Evolutionary conservation across 2,888 invertebrate genomes (phyloP), one percentile per base, ranked within the genome.

Genomic region (Allophyes oxyacanthae): DNA sequence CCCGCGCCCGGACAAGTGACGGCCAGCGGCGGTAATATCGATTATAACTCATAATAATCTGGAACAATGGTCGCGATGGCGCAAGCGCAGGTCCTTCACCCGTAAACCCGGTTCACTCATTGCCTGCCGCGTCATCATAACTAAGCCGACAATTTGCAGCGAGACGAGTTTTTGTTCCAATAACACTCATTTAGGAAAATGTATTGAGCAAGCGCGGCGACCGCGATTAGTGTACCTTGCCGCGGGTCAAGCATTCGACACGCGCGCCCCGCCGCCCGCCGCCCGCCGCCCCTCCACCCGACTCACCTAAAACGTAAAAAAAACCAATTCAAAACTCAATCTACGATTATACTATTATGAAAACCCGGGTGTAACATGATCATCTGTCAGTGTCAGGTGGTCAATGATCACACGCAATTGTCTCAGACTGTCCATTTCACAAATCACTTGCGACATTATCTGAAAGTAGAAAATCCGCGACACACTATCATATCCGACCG

Each of bases 141-240:
- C 33, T 63, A 14, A 36, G 41, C 37, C 28, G 45, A 34, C 25
- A 26, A 10, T 10, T 14, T 28, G 13, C 30, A 14, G 0, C 32
- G 28, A 42, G 32, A 6, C 60, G 41, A 33, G 13, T 41, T 30
- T 42, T 42, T 61, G 63, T 63, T 67, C 68, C 52, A 67, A 61
- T 67, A 61, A 45, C 2, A 10, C 14, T 34, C 33, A 37, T 30
- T 51, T 45, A 63, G 33, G 45, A 14, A 61, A 51, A 45, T 37
- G 30, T 33, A 45, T 67, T 63, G 28, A 61, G 34, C 67, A 61
- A 67, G 61, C 33, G 41, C 14, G 32, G 33, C 20, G 54, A 13
- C 25, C 25, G 44, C 45, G 14, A 41, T 38, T 28, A 30, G 63
- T 26, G 6, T 10, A 36, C 63, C 54, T 62, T 32, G 64, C 33